Percentiles rank a stretch among this genome's conserved stretches.
Conservation (phyloP, 2,113 vertebrate species). For the Tympanuchus pallidicinctus region DNA sequence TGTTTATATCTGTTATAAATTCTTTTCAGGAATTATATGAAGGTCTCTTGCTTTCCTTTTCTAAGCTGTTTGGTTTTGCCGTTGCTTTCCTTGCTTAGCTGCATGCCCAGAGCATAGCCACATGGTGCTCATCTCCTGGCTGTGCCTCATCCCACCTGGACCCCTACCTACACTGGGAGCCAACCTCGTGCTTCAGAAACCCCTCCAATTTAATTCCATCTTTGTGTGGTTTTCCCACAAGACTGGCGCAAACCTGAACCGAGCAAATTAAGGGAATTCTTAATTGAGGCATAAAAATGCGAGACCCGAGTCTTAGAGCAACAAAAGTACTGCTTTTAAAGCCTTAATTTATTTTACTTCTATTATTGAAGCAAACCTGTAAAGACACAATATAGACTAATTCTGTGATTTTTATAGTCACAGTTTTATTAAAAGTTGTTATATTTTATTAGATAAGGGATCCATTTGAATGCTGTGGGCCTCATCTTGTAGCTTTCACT, state of each 20-base stretch:
- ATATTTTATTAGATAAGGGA: slow-evolving; percentile 67
- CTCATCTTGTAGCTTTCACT: slow-evolving; percentile 38
- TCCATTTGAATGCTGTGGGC: slow-evolving; percentile 54
- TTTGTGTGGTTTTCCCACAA: background rate
- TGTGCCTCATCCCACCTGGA: background rate
- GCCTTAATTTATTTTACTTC: slow-evolving; percentile 64
- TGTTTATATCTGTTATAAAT: slow-evolving; percentile 72
- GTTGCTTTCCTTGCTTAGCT: slow-evolving; percentile 58
- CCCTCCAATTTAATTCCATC: slow-evolving; percentile 1
- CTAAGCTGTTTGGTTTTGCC: slow-evolving; percentile 70
- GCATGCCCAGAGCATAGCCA: slow-evolving; percentile 39
- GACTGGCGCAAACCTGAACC: background rate
- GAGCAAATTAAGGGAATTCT: slow-evolving; percentile 31
- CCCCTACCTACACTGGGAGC: background rate
- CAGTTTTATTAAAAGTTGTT: slow-evolving; percentile 63
- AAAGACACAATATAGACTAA: slow-evolving; percentile 69
- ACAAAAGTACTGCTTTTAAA: slow-evolving; percentile 68
- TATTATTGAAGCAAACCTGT: slow-evolving; percentile 67
- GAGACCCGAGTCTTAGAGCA: slow-evolving; percentile 48
- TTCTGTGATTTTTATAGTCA: slow-evolving; percentile 57
- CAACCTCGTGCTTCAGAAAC: background rate
- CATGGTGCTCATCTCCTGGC: background rate
- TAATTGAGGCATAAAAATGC: slow-evolving; percentile 56
- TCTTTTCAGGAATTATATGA: slow-evolving; percentile 62
- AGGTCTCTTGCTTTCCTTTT: slow-evolving; percentile 52